Percentiles rank a stretch among this genome's conserved stretches.
Conservation (phyloP, 2,113 vertebrate genomes). For the Planiliza haematocheilus region DNA sequence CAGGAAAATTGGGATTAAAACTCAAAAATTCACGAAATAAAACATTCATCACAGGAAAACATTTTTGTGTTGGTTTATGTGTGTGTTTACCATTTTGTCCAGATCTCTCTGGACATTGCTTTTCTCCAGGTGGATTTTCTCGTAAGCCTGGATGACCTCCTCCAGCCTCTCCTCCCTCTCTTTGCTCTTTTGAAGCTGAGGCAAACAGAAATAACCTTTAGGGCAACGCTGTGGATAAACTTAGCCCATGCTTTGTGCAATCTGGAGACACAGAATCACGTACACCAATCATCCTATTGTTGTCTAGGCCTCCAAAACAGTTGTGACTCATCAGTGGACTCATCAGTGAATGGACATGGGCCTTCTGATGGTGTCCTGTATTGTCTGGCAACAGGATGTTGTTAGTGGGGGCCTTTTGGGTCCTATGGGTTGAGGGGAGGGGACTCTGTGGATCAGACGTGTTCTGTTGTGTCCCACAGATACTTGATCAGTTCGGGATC, state of each 20-base stretch:
- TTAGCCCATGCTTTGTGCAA: not conserved
- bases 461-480: no score
- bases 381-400: no score
- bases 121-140: conserved; percentile 93
- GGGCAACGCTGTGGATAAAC: not conserved
- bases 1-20: not conserved
- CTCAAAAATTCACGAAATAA: no score
- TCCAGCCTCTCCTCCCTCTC: conserved; percentile 91
- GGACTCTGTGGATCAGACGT: no score
- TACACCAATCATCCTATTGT: no score
- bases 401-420: no score
- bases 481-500: no score
- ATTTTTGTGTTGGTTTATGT: not conserved
- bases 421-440: no score
- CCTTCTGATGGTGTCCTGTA: no score
- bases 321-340: no score
- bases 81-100: conserved; percentile 87
- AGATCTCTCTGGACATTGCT: conserved; percentile 89
- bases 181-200: conserved; percentile 90
- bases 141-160: conserved; percentile 92
- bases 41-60: not conserved
- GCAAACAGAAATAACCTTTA: not conserved
- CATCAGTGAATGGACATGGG: no score
- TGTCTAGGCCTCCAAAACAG: no score
- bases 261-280: not conserved